Base-by-base conservation (phyloP, 2,888 invertebrate genomes). In the Pherbina coryleti region DNA sequence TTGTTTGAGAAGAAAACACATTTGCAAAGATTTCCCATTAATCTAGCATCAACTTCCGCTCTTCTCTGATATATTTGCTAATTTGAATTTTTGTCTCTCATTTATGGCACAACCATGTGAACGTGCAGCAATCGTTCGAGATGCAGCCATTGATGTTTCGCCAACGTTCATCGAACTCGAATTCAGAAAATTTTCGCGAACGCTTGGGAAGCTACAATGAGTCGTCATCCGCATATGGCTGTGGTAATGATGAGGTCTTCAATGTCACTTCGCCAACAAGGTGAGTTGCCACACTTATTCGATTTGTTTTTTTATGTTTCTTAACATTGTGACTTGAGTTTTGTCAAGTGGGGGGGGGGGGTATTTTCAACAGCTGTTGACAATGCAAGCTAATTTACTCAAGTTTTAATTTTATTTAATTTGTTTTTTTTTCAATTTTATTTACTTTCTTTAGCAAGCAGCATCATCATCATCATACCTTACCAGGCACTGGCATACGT, bases 131-230 rank as follows among this genome's bases (percentile, higher is more conserved):
- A 84, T 86, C 86, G 73, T 85, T 86, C 83, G 86, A 86, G 82
- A 80, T 85, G 83, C 87, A 88, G 79, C 87, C 87, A 83, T 83
- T 87, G 84, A 85, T 87, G 86, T 79, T 72, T 67, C 85, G 86
- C 78, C 87, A 88, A 80, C 86, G 88, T 78, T 86, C 86, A 71
- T 85, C 87, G 76, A 86, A 87, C 81, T 86, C 87, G 75, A 86
- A 87, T 67, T 84, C 87, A 79, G 89, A 88, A 76, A 81, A 85
- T 76, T 88, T 86, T 83, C 88, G 90, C 78, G 88, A 89, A 79
- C 86, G 90, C 78, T 84, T 90, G 76, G 88, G 88, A 78, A 90
- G 89, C 79, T 90, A 88, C 81, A 89, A 88, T 78, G 90, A 90
- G 83, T 85, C 89, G 55, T 83, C 86, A 55, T 85, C 84, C 80